phyloP scores from a whole-genome alignment of 37 sponge, comb jelly and placozoan genomes.

The Chondrilla cf. caribensis region DNA sequence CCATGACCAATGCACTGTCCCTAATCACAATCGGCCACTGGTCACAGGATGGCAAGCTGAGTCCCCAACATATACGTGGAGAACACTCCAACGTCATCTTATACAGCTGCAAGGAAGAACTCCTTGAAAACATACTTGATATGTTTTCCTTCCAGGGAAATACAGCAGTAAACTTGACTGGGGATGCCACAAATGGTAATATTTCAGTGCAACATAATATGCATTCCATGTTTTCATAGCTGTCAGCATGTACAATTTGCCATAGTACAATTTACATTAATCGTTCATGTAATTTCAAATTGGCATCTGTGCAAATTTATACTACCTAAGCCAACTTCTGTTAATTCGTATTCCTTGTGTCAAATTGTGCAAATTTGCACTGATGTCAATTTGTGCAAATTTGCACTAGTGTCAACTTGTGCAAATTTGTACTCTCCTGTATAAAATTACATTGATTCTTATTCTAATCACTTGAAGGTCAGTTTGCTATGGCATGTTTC shows the following conservation, averaged over 20 bases:
- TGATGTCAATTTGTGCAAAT: neutral
- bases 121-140: neutral
- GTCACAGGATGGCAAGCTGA: neutral
- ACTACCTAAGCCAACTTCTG: no score
- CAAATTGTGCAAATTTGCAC: conserved; percentile 15
- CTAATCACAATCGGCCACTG: neutral
- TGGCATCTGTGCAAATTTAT: no score
- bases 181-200: conserved; percentile 2
- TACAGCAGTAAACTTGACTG: neutral
- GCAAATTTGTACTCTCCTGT: conserved; percentile 2
- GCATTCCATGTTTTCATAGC: no score
- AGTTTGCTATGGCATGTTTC: neutral
- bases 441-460: neutral
- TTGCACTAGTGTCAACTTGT: neutral
- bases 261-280: no score
- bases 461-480: neutral
- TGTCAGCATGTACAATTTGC: no score
- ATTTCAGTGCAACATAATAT: no score
- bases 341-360: no score
- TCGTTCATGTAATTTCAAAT: no score
- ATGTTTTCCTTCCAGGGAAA: neutral
- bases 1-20: conserved; percentile 5
- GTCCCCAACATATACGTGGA: conserved; percentile 3
- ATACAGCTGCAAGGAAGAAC: neutral
- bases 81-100: neutral